Evolutionary conservation across 2,113 vertebrate genomes (phyloP).

Genomic region (Pionites leucogaster): DNA sequence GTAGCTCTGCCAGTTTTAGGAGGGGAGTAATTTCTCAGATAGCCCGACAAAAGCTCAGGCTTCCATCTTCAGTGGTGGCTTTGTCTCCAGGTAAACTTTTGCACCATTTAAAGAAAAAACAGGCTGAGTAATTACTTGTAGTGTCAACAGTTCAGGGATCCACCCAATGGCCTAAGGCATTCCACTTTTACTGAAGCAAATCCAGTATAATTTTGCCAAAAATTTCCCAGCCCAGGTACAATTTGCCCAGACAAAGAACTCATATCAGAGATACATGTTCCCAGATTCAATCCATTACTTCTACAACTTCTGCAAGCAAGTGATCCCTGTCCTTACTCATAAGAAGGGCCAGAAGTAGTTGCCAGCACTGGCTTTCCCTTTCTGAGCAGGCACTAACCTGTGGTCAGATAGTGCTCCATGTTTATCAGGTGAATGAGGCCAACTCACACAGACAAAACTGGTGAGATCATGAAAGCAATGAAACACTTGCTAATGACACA

Average conservation of each 20-base stretch:
- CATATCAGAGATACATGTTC: background rate
- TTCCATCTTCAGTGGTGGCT: background rate
- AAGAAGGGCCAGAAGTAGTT: background rate
- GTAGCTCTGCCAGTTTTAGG: background rate
- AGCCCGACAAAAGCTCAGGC: background rate
- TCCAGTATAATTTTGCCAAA: background rate
- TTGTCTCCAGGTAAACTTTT: background rate
- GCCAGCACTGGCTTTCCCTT: background rate
- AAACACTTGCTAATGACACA: background rate
- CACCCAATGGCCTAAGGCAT: background rate
- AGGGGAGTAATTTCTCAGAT: background rate
- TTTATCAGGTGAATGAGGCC: background rate
- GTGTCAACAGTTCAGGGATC: background rate
- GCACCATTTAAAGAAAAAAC: background rate
- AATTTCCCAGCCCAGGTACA: background rate
- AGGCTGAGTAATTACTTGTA: background rate
- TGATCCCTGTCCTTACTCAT: background rate
- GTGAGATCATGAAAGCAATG: background rate
- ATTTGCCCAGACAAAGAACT: background rate
- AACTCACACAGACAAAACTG: background rate
- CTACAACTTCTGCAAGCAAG: background rate
- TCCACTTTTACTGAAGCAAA: background rate
- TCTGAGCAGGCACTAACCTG: background rate
- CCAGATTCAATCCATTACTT: background rate
- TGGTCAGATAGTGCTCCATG: background rate